Evolutionary conservation across 2,888 invertebrate species (phyloP).

Genomic region (Crematogaster levior): DNA sequence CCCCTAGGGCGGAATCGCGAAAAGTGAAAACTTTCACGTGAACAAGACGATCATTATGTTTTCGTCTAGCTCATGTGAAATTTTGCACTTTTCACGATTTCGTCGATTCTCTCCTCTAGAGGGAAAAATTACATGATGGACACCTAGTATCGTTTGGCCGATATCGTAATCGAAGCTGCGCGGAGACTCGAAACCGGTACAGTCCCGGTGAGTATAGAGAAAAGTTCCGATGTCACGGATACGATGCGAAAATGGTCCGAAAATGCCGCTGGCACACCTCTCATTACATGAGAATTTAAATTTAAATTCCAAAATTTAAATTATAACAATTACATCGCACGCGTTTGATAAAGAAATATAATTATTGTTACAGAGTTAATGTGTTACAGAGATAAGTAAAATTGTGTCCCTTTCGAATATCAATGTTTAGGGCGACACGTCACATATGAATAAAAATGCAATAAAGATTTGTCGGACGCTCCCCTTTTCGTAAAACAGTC

Average conservation of each 20-base stretch:
- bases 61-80: too few relatives aligned
- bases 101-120: too few relatives aligned
- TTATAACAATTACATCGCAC: background rate
- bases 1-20: too few relatives aligned
- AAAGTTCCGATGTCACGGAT: background rate
- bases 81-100: too few relatives aligned
- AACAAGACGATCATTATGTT: too few relatives aligned
- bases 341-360: too few relatives aligned
- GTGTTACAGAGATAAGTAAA: too few relatives aligned
- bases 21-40: too few relatives aligned
- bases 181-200: background rate
- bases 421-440: background rate
- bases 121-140: too few relatives aligned
- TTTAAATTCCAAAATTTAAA: background rate
- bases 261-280: background rate
- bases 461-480: slow-evolving; percentile 27
- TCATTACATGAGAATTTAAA: background rate
- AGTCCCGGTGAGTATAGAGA: background rate
- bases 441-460: slow-evolving; percentile 8
- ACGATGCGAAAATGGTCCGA: background rate
- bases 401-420: background rate
- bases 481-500: slow-evolving; percentile 27
- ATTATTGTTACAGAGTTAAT: too few relatives aligned
- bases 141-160: background rate
- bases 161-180: background rate